A percentile compares a stretch with the other conserved stretches of the same genome.
Conservation (phyloP, 2,888 invertebrate species). For the Lissonota sp. region DNA sequence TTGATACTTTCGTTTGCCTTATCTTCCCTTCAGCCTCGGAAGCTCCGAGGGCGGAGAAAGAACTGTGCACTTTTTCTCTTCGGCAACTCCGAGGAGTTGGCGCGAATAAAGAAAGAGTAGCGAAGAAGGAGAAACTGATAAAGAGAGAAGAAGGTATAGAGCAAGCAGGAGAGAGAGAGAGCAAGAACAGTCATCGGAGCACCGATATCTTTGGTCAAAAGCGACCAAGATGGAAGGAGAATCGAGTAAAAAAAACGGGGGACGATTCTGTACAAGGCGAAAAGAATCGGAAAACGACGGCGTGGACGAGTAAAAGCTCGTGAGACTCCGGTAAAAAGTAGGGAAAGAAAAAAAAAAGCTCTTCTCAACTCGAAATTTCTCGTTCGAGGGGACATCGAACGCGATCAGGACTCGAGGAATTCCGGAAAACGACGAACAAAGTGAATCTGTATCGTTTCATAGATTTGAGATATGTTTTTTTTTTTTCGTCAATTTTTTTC, state of each 20-base stretch:
- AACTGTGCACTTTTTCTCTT: neutral
- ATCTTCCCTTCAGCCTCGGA: slow-evolving; percentile 17
- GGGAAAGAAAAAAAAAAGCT: slow-evolving; percentile 21
- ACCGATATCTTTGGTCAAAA: slow-evolving; percentile 39
- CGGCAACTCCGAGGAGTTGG: neutral
- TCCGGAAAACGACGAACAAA: slow-evolving; percentile 42
- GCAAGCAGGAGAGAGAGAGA: slow-evolving; percentile 25
- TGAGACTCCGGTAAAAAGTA: slow-evolving; percentile 24
- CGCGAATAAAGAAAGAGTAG: neutral
- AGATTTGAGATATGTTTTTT: slow-evolving; percentile 45
- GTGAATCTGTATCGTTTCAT: slow-evolving; percentile 50
- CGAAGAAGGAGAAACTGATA: slow-evolving; percentile 51
- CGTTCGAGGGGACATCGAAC: slow-evolving; percentile 15
- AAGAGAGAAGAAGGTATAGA: slow-evolving; percentile 63
- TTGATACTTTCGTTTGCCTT: slow-evolving; percentile 52
- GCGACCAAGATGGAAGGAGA: slow-evolving; percentile 57
- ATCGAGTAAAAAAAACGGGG: slow-evolving; percentile 16
- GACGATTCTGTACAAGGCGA: neutral
- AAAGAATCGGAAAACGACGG: slow-evolving; percentile 50
- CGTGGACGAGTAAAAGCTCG: slow-evolving; percentile 6
- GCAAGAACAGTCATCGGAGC: slow-evolving; percentile 27
- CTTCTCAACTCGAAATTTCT: slow-evolving; percentile 27
- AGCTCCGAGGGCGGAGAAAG: too few species aligned
- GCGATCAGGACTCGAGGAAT: slow-evolving; percentile 54
- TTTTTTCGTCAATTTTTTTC: slow-evolving; percentile 6